Evolutionary conservation across 64 coral and sea anemone species (phyloP).

Genomic region (Montipora foliosa): DNA sequence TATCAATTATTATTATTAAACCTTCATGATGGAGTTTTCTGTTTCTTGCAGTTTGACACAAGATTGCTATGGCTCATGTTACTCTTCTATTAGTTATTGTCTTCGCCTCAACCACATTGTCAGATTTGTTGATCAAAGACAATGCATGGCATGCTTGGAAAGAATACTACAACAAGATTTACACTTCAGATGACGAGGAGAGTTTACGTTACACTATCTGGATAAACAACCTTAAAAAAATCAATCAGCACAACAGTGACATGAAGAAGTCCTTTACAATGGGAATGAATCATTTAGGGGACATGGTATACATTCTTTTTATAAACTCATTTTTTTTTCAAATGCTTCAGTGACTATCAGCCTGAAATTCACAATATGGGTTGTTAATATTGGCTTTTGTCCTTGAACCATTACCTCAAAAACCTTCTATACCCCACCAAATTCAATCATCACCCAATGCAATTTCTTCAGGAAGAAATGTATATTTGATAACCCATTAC

Average conservation of each 20-base stretch:
- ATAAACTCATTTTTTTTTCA: not conserved
- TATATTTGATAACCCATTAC: not conserved
- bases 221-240: slow-evolving; percentile 73
- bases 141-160: slow-evolving; percentile 74
- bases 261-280: slow-evolving; percentile 46
- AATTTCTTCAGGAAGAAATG: not conserved
- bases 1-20: no score
- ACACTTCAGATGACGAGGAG: slow-evolving; percentile 70
- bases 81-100: not conserved
- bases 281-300: slow-evolving; percentile 93
- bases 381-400: no score
- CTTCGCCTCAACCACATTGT: slow-evolving; percentile 4
- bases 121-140: slow-evolving; percentile 53
- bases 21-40: no score
- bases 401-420: no score
- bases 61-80: not conserved
- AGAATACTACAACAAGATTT: slow-evolving; percentile 50
- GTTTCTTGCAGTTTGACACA: not conserved
- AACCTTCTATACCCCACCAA: not conserved
- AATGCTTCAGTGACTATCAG: not conserved
- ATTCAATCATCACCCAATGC: not conserved
- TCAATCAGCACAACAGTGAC: slow-evolving; percentile 62
- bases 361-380: not conserved
- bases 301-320: slow-evolving; percentile 68
- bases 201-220: slow-evolving; percentile 76